Percentiles rank a stretch among this genome's conserved stretches.
Evolutionary conservation across 1,140 invertebrate species (phyloP).

Genomic region (Drosophila albomicans): DNA sequence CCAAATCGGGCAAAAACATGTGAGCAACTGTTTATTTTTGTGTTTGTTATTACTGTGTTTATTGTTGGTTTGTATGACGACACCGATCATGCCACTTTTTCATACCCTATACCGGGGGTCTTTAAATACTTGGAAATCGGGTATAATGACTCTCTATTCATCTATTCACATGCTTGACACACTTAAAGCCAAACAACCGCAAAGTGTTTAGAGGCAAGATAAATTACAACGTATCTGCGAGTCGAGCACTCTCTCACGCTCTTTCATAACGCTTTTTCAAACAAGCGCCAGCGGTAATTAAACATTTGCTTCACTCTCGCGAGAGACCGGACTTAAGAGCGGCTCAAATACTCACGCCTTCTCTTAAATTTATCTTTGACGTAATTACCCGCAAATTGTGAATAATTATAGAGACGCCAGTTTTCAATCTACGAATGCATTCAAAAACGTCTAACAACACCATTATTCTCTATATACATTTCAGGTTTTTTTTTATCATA

Average conservation of each 20-base stretch:
- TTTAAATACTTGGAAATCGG: neutral
- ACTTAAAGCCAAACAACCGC: neutral
- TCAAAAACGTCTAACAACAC: conserved; percentile 3
- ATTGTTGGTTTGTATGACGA: conserved; percentile 53
- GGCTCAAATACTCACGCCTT: neutral
- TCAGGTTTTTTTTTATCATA: conserved; percentile 54
- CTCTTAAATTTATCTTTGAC: conserved; percentile 12
- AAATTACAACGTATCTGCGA: neutral
- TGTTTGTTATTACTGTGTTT: conserved; percentile 19
- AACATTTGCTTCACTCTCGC: neutral
- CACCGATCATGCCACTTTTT: conserved; percentile 77
- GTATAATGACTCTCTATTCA: neutral
- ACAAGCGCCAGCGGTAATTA: conserved; percentile 5
- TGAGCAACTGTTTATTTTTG: conserved; percentile 19
- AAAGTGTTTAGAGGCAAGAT: neutral
- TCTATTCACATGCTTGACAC: neutral
- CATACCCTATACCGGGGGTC: conserved; percentile 2
- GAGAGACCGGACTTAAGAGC: conserved; percentile 25
- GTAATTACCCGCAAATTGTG: conserved; percentile 9
- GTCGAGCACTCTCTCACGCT: neutral
- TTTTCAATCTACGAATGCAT: conserved; percentile 11
- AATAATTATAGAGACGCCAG: conserved; percentile 11
- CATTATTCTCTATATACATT: conserved; percentile 37
- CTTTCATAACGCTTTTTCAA: conserved; percentile 1
- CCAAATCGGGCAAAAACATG: conserved; percentile 23